phyloP scores from a whole-genome alignment of 2,113 vertebrate genomes.

The Percopsis transmontana region DNA sequence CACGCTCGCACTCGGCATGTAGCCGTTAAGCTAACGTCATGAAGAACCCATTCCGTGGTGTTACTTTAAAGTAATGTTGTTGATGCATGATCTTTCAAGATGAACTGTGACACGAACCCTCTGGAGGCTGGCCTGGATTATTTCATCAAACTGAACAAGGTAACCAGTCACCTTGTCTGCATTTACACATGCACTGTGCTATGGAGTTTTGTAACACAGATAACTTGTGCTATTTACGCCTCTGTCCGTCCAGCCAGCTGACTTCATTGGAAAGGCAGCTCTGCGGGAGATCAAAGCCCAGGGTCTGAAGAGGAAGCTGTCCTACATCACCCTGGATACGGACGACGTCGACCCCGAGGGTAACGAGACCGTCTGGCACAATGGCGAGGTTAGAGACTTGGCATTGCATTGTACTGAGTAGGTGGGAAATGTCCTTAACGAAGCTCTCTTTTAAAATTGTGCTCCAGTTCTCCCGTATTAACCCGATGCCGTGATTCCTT shows the following conservation, averaged over 20 bases:
- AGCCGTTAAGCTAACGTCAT: neutral
- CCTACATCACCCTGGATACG: conserved; percentile 87
- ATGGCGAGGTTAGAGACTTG: conserved; percentile 81
- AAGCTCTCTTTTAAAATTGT: no score
- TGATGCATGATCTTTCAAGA: conserved; percentile 72
- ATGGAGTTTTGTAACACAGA: neutral
- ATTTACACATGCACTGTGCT: neutral
- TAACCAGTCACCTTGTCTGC: conserved; percentile 52
- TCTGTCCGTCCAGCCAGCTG: conserved; percentile 78
- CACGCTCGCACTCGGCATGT: neutral
- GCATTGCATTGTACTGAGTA: no score
- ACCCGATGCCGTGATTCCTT: neutral
- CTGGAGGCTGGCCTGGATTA: conserved; percentile 93
- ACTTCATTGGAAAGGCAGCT: conserved; percentile 93
- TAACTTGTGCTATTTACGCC: conserved; percentile 1
- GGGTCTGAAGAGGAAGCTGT: conserved; percentile 86
- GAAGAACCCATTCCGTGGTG: neutral
- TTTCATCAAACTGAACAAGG: conserved; percentile 97
- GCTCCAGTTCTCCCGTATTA: neutral
- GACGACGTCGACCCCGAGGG: conserved; percentile 93
- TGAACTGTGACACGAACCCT: conserved; percentile 98
- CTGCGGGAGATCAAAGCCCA: conserved; percentile 88
- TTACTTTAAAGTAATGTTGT: neutral
- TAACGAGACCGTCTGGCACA: conserved; percentile 93
- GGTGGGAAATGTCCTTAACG: no score